phyloP scores from a whole-genome alignment of 2,888 invertebrate genomes.

The Dolichopus griseipennis region DNA sequence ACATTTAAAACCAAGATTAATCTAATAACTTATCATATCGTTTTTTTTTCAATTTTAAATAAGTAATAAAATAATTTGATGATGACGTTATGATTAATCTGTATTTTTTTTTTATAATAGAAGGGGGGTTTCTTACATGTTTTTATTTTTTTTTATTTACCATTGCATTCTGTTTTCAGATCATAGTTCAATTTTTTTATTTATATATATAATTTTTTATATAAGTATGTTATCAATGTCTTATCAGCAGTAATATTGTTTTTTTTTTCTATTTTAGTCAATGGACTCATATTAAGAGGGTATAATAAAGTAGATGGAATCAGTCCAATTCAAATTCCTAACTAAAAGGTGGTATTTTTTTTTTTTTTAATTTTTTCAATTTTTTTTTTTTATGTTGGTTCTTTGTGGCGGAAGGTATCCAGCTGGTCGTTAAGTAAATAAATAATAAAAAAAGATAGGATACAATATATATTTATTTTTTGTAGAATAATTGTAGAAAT shows the following conservation, averaged over 20 bases:
- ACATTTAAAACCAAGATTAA: too few relatives aligned
- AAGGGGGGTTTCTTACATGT: too few relatives aligned
- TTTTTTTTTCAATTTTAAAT: too few relatives aligned
- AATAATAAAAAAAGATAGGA: background rate
- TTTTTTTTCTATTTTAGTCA: background rate
- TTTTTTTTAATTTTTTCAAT: background rate
- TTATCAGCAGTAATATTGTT: background rate
- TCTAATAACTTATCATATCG: too few relatives aligned
- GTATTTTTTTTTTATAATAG: too few relatives aligned
- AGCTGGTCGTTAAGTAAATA: conserved; percentile 4
- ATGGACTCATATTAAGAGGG: background rate
- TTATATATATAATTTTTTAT: too few relatives aligned
- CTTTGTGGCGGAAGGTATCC: background rate
- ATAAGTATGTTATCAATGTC: background rate
- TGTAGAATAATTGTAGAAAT: background rate
- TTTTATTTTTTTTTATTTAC: too few relatives aligned
- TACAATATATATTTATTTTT: background rate
- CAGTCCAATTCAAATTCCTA: background rate
- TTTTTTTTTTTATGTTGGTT: background rate
- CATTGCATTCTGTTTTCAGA: too few relatives aligned
- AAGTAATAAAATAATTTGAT: too few relatives aligned
- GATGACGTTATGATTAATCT: too few relatives aligned
- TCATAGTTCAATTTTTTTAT: too few relatives aligned
- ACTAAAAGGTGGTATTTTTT: background rate
- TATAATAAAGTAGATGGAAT: background rate